Evolutionary conservation across 2,888 invertebrate species (phyloP), one percentile per base, ranked within the genome.

Genomic region (Acanthococcus lagerstroemiae): DNA sequence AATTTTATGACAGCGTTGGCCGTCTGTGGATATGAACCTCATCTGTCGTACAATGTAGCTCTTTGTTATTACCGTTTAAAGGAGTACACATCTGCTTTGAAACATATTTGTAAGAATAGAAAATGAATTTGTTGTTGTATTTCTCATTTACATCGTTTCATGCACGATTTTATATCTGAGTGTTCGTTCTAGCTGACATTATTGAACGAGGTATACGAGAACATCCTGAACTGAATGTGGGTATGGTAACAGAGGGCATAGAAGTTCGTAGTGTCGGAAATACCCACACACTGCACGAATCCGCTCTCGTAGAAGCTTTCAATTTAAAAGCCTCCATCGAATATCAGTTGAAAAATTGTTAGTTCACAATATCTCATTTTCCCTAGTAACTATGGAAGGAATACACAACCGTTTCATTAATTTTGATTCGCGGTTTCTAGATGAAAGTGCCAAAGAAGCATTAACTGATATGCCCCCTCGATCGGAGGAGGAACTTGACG

Each of bases 251-350:
- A 24, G 97, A 97, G 75, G 88, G 88, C 1, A 87, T 89, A 55
- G 88, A 89, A 78, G 90, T 94, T 0, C 84, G 95, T 69, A 95
- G 95, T 74, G 96, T 99, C 37, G 97, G 97, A 0, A 96, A 96
- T 76, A 93, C 95, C 0, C 78, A 93, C 67, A 89, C 89, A 0
- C 80, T 99, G 67, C 95, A 97, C 73, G 88, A 96, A 76, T 96
- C 97, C 3, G 95, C 95, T 21, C 82, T 99, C 3, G 92, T 99
- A 12, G 99, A 99, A 79, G 96, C 97, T 0, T 94, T 97, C 74
- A 99, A 99, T 79, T 81, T 99, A 22, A 97, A 97, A 80, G 95
- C 97, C 9, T 97, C 97, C 4, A 94, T 99, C 72, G 96, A 97
- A 77, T 99, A 93, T 77, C 92, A 95, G 75, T 82, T 90, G 58